Evolutionary conservation across 2,888 invertebrate genomes (phyloP), one percentile per base, ranked within the genome.

Genomic region (Zhuqinia jingwanae): DNA sequence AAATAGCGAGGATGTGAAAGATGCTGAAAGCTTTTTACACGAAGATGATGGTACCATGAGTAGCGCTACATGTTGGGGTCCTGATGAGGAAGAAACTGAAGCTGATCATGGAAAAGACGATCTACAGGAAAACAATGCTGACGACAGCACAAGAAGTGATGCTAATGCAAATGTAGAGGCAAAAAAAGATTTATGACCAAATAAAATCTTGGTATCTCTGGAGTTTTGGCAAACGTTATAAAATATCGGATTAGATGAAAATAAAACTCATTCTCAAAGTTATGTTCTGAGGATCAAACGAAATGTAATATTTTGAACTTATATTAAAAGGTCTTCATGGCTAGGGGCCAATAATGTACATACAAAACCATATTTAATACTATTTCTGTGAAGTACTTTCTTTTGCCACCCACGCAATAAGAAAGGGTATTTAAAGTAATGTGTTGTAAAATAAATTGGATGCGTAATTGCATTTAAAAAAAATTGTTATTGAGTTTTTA

Each of bases 191-290:
- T 50, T 50, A 50, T 60, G 60, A 60, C 27, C 13, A 20, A 56
- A 56, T 56, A 17, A 56, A 11, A 20, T 20, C 56, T 56, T 11
- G 17, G 1, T 50, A 50, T 3, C n/a, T 20, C 56, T 56, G 56
- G 2, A 36, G 8, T 36, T 36, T 17, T 60, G 25, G 27, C 60
- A 27, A 13, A n/a, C 15, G 2, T n/a, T 50, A 15, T 50, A 8
- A 50, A 60, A 27, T 27, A 27, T 60, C 2, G 36, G 45, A 68
- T 42, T 68, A 17, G 17, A 68, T 68, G 68, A 42, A 68, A 68
- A 36, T 42, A 42, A 68, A 68, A 68, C 68, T 68, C 68, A 68
- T 68, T 68, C 25, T 8, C 68, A 17, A 68, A 42, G 45, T 6
- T 42, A 42, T 42, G 36, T 42, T 42, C 68, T 42, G n/a, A 42